These are phyloP conservation scores for Vannuccia rotundouncinata DNA, from an alignment of 2,888 invertebrate species.

Conservation along the genomic window DNA sequence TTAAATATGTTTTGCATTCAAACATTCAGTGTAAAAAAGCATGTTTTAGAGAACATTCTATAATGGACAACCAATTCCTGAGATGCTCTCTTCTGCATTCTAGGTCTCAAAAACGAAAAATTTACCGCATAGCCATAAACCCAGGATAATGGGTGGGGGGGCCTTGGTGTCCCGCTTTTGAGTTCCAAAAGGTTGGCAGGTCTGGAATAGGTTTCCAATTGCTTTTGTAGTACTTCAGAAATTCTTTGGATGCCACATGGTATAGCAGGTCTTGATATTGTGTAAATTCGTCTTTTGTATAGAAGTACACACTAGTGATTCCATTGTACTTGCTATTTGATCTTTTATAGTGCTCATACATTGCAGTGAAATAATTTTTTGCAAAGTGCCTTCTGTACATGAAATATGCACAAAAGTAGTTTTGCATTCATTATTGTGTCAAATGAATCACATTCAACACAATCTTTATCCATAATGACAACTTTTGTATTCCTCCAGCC, in stretches of 20 bases:
- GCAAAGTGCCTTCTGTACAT: not conserved
- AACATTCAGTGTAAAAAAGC: too few species aligned
- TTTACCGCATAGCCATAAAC: too few species aligned
- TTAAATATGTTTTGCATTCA: too few species aligned
- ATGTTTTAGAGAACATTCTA: too few species aligned
- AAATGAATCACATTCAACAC: not conserved
- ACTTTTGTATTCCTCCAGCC: not conserved
- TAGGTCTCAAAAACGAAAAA: too few species aligned
- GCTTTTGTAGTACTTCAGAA: not conserved
- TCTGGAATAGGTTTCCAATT: not conserved
- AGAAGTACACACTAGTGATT: not conserved
- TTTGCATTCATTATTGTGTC: not conserved
- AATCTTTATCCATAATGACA: slow-evolving; percentile 21
- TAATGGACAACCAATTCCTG: too few species aligned
- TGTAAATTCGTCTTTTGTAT: not conserved
- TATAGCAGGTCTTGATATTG: not conserved
- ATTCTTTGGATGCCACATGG: not conserved
- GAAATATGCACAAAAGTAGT: not conserved
- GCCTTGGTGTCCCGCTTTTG: too few species aligned
- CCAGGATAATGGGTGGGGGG: too few species aligned
- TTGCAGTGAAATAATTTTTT: not conserved
- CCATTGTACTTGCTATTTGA: not conserved
- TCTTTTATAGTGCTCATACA: not conserved
- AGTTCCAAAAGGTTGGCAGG: too few species aligned
- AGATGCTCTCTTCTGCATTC: too few species aligned